phyloP scores from a whole-genome alignment of 2,888 invertebrate genomes.

The Drosophila maculinotata region DNA sequence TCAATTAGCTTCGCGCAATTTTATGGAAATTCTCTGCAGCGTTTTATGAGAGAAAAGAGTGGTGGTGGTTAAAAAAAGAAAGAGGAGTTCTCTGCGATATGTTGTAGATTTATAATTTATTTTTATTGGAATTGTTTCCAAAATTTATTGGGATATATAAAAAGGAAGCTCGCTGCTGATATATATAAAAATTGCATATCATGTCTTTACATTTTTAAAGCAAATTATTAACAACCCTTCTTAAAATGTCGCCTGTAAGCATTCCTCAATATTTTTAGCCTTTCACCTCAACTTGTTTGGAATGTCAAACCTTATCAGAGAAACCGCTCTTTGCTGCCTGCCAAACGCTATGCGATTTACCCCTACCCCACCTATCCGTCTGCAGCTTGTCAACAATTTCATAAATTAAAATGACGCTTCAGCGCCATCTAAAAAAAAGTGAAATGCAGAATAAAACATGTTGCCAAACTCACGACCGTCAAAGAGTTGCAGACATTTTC shows the following conservation, averaged over 20 bases:
- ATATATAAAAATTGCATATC: neutral
- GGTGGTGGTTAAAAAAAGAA: neutral
- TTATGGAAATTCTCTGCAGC: constrained; percentile 13
- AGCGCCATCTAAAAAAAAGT: constrained; percentile 26
- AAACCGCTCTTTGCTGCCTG: neutral
- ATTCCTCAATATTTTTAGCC: neutral
- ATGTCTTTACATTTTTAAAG: neutral
- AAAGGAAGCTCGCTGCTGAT: no score
- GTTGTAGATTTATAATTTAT: no score
- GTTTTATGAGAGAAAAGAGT: constrained; percentile 8
- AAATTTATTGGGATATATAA: no score
- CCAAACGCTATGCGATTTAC: no score
- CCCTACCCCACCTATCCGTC: neutral
- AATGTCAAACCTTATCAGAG: constrained; percentile 1
- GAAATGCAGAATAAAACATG: constrained; percentile 17
- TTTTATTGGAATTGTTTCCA: no score
- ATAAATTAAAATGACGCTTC: constrained; percentile 71
- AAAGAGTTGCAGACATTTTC: constrained; percentile 51
- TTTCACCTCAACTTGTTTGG: neutral
- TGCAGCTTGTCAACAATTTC: constrained; percentile 59
- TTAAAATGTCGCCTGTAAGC: neutral
- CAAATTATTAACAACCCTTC: no score
- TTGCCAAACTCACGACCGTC: constrained; percentile 32
- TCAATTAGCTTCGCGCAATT: constrained; percentile 44
- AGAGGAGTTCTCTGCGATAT: neutral